Evolutionary conservation across 2,888 invertebrate genomes (phyloP).

Genomic region (Callosobruchus maculatus): DNA sequence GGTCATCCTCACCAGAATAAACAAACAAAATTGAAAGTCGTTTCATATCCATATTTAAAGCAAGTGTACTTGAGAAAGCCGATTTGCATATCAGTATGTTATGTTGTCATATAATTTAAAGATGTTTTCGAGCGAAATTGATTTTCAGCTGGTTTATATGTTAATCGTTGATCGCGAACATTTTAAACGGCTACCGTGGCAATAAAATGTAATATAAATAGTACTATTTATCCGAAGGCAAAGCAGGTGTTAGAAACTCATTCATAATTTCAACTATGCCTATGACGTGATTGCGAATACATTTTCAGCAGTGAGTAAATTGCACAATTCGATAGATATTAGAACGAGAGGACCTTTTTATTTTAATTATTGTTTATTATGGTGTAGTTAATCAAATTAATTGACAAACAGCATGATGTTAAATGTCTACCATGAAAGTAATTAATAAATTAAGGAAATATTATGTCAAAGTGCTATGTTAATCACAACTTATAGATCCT

Average conservation of each 20-base stretch:
- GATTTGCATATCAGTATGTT: too few relatives aligned
- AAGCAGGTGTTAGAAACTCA: background rate
- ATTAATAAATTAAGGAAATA: too few relatives aligned
- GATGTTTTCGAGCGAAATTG: background rate
- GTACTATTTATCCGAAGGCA: background rate
- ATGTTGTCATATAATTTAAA: background rate
- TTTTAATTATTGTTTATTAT: background rate
- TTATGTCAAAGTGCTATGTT: too few relatives aligned
- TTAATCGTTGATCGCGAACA: background rate
- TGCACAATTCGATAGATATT: background rate
- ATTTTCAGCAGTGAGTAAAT: background rate
- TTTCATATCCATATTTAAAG: too few relatives aligned
- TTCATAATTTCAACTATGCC: background rate
- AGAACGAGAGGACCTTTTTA: background rate
- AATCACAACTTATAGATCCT: too few relatives aligned
- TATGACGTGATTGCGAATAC: background rate
- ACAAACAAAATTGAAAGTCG: too few relatives aligned
- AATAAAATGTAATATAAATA: background rate
- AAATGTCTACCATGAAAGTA: too few relatives aligned
- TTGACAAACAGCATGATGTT: background rate
- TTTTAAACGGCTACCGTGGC: background rate
- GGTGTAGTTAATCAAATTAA: background rate
- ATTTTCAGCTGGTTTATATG: background rate
- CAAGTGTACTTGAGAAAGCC: too few relatives aligned
- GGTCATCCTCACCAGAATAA: too few relatives aligned